These are phyloP conservation scores for Drosophila anceps DNA, from an alignment of 2,888 invertebrate genomes.

Conservation along the genomic window DNA sequence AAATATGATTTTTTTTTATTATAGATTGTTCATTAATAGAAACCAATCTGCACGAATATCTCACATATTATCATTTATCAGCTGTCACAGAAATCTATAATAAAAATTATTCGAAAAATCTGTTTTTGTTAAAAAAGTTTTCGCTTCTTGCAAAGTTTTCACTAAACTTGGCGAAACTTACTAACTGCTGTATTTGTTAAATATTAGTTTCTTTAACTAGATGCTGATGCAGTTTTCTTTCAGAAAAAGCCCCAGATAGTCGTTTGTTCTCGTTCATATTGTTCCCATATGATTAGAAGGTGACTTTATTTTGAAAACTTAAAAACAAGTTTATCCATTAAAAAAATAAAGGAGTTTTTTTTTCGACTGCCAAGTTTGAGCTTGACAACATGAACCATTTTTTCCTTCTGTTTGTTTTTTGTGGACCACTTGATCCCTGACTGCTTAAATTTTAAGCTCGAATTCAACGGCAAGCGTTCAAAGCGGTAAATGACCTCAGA, in stretches of 20 bases:
- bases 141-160: background rate
- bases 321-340: slow-evolving; percentile 3
- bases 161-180: background rate
- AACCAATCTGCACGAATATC: no score
- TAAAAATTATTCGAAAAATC: background rate
- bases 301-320: background rate
- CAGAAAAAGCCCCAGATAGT: no score
- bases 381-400: background rate
- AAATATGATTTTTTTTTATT: no score
- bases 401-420: slow-evolving; percentile 3
- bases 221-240: background rate
- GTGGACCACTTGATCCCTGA: slow-evolving; percentile 30
- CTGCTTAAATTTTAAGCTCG: slow-evolving; percentile 34
- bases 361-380: slow-evolving; percentile 5
- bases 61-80: background rate
- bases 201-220: background rate
- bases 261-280: background rate
- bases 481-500: slow-evolving; percentile 75
- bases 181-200: background rate
- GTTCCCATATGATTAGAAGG: slow-evolving; percentile 1
- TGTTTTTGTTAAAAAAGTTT: background rate
- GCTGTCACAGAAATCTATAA: background rate
- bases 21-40: no score
- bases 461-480: slow-evolving; percentile 62
- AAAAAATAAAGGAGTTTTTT: background rate